Percentiles rank a stretch among this genome's conserved stretches.
Evolutionary conservation across 37 sponge, comb jelly and placozoan species (phyloP).

Genomic region (Amphimedon queenslandica): DNA sequence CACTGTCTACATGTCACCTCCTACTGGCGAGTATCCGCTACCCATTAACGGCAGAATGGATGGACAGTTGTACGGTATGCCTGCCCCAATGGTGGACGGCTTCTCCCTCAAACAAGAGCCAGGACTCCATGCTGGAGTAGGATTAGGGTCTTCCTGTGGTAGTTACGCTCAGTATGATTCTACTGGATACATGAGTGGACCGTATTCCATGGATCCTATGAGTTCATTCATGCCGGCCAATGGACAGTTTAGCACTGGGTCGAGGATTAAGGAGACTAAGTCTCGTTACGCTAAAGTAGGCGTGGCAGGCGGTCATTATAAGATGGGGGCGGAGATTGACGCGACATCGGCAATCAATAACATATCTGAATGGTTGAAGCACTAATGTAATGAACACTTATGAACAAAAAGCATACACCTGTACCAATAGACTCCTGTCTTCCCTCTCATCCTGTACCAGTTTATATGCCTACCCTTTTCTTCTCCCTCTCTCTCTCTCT

Average conservation of each 20-base stretch:
- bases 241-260: not conserved
- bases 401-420: too few species aligned
- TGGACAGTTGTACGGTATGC: not conserved
- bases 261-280: not conserved
- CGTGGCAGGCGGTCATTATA: slow-evolving; percentile 1
- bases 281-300: not conserved
- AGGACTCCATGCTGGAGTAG: not conserved
- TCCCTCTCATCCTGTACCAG: too few species aligned
- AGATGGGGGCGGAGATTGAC: too few species aligned
- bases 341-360: too few species aligned
- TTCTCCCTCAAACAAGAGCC: not conserved
- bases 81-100: not conserved
- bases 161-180: too few species aligned
- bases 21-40: not conserved
- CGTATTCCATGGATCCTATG: too few species aligned
- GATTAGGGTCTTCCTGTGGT: not conserved
- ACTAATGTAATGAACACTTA: too few species aligned
- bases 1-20: not conserved
- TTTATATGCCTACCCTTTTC: too few species aligned
- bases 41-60: not conserved
- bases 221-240: not conserved
- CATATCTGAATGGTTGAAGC: too few species aligned
- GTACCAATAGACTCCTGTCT: too few species aligned
- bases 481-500: too few species aligned
- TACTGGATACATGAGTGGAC: too few species aligned